phyloP scores from a whole-genome alignment of 1,140 invertebrate species.

The Diorhabda sublineata region DNA sequence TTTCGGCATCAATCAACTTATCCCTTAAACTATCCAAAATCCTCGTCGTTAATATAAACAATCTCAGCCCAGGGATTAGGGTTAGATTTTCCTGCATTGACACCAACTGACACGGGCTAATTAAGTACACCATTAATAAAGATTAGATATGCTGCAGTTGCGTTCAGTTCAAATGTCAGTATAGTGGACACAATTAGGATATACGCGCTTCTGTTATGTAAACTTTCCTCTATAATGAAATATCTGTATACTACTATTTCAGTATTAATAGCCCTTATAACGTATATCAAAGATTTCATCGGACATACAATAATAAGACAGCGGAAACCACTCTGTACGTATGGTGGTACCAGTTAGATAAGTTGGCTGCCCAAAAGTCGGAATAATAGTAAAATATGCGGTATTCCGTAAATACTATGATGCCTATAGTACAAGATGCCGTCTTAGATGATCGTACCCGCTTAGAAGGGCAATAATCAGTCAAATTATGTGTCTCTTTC shows the following conservation, averaged over 20 bases:
- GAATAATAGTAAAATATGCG: too few species aligned
- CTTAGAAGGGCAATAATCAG: too few species aligned
- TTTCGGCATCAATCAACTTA: conserved; percentile 26
- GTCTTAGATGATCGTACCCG: too few species aligned
- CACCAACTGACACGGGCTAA: conserved; percentile 36
- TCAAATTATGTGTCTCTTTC: too few species aligned
- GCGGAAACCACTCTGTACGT: too few species aligned
- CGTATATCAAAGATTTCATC: too few species aligned
- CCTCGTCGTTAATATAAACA: conserved; percentile 34
- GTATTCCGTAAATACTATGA: too few species aligned
- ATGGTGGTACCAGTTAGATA: too few species aligned
- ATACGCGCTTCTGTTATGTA: not conserved
- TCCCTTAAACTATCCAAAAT: conserved; percentile 30
- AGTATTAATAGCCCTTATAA: too few species aligned
- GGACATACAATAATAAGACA: too few species aligned
- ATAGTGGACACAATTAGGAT: not conserved
- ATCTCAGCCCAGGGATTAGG: conserved; percentile 27
- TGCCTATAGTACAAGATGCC: too few species aligned
- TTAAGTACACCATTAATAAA: conserved; percentile 41
- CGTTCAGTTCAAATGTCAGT: conserved; percentile 13
- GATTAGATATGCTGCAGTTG: conserved; percentile 34
- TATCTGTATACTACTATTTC: not conserved
- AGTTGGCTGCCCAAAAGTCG: too few species aligned
- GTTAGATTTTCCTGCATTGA: conserved; percentile 31
- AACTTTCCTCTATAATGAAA: conserved; percentile 1